Evolutionary conservation across 2,797 vertebrate species (phyloP), one percentile per base, ranked within the genome.

Genomic region (Tangara arthus): DNA sequence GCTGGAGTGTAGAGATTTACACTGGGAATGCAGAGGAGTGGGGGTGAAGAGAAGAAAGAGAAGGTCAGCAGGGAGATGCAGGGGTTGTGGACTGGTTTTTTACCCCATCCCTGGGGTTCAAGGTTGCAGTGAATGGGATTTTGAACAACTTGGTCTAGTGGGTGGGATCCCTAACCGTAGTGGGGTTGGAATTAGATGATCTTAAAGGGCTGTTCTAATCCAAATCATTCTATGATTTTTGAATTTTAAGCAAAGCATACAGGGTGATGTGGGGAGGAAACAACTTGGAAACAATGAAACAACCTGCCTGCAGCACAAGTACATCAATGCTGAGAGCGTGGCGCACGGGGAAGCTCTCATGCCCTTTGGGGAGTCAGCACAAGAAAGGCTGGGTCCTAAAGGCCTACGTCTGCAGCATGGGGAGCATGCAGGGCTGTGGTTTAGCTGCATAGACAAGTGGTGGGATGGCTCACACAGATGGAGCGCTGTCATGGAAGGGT

Each of bases 291-390:
- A 23, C 16, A 53, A 14, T 0, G 1, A 9, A 75, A n/a, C 11
- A 27, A 12, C 22, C 55, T 26, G 6, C 27, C 35, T 34, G 63
- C 53, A 64, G 49, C 6, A 2, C 28, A 9, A 5, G 11, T 24
- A 11, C 12, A 2, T 27, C 23, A 1, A 0, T 30, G 30, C 35
- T 30, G 39, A 34, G 26, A 8, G 9, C 7, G 6, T n/a, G 20
- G 32, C 37, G 7, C 17, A 2, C 0, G 0, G 13, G 9, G 11
- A 71, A n/a, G 32, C 8, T 61, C 32, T 53, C 3, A 2, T 3
- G 0, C 8, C 8, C 21, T 47, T 39, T 27, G 20, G 61, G 35
- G 28, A 39, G 20, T 27, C 28, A 8, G 42, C 35, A 9, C 14
- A 37, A 28, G 37, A 23, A 70, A 23, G n/a, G 24, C 50, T 64